Evolutionary conservation across 2,888 invertebrate species (phyloP).

Genomic region (Protonemura montana): DNA sequence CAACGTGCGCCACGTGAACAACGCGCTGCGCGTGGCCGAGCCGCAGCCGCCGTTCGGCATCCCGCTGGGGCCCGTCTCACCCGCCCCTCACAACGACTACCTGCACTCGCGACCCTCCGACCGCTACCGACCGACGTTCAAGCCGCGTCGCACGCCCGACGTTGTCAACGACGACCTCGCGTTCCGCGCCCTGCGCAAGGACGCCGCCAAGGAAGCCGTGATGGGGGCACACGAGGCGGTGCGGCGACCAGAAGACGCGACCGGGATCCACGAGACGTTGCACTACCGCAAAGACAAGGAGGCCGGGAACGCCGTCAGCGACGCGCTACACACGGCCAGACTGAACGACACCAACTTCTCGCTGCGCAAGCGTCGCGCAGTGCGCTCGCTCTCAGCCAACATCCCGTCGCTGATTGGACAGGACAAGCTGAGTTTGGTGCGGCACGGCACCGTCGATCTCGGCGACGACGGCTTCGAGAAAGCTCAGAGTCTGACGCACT

Average conservation of each 20-base stretch:
- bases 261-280: too few relatives aligned
- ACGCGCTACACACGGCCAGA: constrained; percentile 44
- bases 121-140: constrained; percentile 65
- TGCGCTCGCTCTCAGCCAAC: constrained; percentile 84
- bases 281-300: constrained; percentile 32
- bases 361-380: constrained; percentile 78
- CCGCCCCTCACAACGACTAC: constrained; percentile 84
- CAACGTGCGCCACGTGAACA: constrained; percentile 80
- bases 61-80: constrained; percentile 82
- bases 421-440: constrained; percentile 51
- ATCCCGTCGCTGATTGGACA: constrained; percentile 77
- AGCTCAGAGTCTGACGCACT: constrained; percentile 69
- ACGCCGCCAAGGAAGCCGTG: constrained; percentile 67
- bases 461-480: constrained; percentile 63
- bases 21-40: constrained; percentile 71
- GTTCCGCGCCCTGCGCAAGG: constrained; percentile 84
- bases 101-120: constrained; percentile 76
- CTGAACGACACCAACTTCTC: constrained; percentile 53
- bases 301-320: constrained; percentile 62
- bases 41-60: constrained; percentile 92
- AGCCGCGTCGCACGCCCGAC: constrained; percentile 78
- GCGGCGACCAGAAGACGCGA: too few relatives aligned
- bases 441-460: not conserved
- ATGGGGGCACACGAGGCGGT: constrained; percentile 48
- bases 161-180: constrained; percentile 88